Evolutionary conservation across 2,888 invertebrate genomes (phyloP).

Genomic region (Agonopterix subpropinquella): DNA sequence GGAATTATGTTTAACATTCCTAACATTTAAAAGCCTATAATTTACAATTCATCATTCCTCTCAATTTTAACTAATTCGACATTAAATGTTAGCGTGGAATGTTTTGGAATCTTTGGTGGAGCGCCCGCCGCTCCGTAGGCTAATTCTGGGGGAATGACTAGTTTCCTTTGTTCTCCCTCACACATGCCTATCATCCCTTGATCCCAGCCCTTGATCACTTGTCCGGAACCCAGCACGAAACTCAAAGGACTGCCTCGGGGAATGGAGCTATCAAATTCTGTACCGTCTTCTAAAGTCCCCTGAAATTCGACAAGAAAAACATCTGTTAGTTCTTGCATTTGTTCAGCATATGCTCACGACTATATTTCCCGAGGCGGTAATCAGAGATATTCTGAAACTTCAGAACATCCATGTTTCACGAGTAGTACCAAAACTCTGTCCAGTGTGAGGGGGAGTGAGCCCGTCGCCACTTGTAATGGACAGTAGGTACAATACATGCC

Average conservation of each 20-base stretch:
- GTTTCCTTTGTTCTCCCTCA: conserved; percentile 88
- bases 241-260: conserved; percentile 83
- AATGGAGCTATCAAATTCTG: conserved; percentile 90
- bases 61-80: conserved; percentile 87
- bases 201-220: conserved; percentile 95
- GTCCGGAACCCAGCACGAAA: conserved; percentile 88
- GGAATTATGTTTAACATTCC: conserved; percentile 4
- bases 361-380: too few species aligned
- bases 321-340: too few species aligned
- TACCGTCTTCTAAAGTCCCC: conserved; percentile 89
- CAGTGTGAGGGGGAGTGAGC: too few species aligned
- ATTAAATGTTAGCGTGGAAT: conserved; percentile 80
- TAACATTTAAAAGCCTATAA: not conserved
- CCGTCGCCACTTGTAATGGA: too few species aligned
- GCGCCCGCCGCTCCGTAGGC: conserved; percentile 87
- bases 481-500: too few species aligned
- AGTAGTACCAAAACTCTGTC: too few species aligned
- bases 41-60: conserved; percentile 75
- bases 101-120: conserved; percentile 4
- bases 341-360: too few species aligned
- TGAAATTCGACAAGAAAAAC: conserved; percentile 42
- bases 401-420: too few species aligned
- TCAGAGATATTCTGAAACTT: too few species aligned
- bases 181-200: conserved; percentile 93
- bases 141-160: conserved; percentile 90